Evolutionary conservation across 2,888 invertebrate species (phyloP).

Genomic region (Philonicus albiceps): DNA sequence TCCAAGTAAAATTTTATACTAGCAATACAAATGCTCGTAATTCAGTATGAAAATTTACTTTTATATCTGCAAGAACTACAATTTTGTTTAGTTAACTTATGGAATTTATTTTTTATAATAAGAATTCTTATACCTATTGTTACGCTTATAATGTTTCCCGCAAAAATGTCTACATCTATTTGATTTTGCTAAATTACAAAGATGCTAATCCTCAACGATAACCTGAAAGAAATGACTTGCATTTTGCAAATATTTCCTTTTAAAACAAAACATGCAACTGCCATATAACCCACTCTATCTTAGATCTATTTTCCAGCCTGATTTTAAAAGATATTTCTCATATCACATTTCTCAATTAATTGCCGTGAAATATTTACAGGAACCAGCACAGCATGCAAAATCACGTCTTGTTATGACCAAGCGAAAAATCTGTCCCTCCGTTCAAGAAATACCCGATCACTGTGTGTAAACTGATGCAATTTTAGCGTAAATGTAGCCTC

Average conservation of each 20-base stretch:
- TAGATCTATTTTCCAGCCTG: background rate
- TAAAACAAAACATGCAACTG: background rate
- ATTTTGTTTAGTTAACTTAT: no score
- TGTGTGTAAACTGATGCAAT: constrained; percentile 22
- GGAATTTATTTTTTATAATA: no score
- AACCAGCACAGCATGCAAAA: background rate
- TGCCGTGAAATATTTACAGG: background rate
- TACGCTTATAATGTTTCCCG: no score
- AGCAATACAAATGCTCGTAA: no score
- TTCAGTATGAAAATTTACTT: no score
- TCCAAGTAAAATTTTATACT: no score
- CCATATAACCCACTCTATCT: background rate
- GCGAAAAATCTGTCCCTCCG: background rate
- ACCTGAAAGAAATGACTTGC: background rate
- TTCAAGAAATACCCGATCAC: background rate
- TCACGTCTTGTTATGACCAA: background rate
- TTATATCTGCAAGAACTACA: no score
- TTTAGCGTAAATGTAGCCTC: constrained; percentile 24
- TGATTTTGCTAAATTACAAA: no score
- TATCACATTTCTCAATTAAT: constrained; percentile 10
- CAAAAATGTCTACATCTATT: no score
- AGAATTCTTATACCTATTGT: no score
- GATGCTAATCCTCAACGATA: background rate
- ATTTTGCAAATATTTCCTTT: background rate
- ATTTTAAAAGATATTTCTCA: background rate